phyloP scores from a whole-genome alignment of 2,888 invertebrate species.

The Scaptomyza polygonia region DNA sequence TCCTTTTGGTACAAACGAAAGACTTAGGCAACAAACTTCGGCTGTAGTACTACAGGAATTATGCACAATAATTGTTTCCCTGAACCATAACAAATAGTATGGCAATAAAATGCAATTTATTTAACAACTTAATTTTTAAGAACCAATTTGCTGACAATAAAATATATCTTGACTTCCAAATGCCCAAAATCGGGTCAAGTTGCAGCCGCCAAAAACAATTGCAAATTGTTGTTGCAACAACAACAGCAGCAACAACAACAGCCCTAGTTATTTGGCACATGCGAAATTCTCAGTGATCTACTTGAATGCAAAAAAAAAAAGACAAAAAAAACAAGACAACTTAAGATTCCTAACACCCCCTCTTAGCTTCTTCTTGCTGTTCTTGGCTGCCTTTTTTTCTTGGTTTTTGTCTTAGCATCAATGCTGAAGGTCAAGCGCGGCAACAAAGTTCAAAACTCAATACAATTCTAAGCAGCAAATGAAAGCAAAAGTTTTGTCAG shows the following conservation, averaged over 20 bases:
- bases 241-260: constrained; percentile 44
- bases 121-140: constrained; percentile 69
- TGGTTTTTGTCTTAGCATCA: constrained; percentile 32
- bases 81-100: constrained; percentile 52
- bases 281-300: constrained; percentile 75
- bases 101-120: constrained; percentile 54
- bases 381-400: constrained; percentile 8
- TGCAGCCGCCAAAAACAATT: constrained; percentile 43
- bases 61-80: constrained; percentile 57
- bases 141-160: constrained; percentile 58
- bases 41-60: constrained; percentile 1
- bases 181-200: constrained; percentile 68
- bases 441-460: constrained; percentile 51
- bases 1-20: constrained; percentile 60
- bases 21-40: constrained; percentile 64
- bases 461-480: constrained; percentile 58
- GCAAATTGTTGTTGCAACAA: constrained; percentile 46
- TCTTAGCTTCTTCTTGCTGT: not conserved
- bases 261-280: constrained; percentile 74
- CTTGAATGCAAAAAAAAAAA: constrained; percentile 51
- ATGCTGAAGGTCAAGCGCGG: constrained; percentile 70
- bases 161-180: constrained; percentile 43
- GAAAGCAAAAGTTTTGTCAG: constrained; percentile 60
- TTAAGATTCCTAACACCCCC: constrained; percentile 13
- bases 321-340: constrained; percentile 13